phyloP scores from a whole-genome alignment of 2,113 vertebrate genomes.

The Silurus meridionalis region DNA sequence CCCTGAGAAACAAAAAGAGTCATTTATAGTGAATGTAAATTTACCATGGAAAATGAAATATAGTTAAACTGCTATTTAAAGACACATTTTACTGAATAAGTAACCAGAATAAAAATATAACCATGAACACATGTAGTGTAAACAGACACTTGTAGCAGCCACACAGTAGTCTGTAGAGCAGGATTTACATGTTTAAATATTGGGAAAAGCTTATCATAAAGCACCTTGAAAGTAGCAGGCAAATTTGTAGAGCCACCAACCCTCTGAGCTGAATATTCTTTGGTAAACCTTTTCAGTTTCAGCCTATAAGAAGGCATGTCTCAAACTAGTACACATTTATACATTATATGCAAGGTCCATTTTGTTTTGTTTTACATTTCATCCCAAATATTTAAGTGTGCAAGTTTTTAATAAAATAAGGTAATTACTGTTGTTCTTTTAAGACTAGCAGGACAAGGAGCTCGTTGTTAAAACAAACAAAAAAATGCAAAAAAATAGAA shows the following conservation, averaged over 20 bases:
- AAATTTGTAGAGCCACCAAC: background rate
- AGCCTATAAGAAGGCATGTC: background rate
- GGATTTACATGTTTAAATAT: background rate
- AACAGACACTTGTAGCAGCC: background rate
- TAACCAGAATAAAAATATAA: background rate
- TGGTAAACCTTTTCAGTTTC: background rate
- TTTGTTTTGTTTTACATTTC: too few relatives aligned
- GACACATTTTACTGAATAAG: background rate
- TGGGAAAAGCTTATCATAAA: background rate
- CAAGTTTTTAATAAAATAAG: background rate
- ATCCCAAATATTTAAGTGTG: background rate
- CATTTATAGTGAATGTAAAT: background rate
- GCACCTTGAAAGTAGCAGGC: background rate
- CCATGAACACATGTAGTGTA: background rate
- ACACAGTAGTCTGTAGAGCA: background rate
- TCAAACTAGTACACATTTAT: background rate
- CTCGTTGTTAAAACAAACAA: background rate
- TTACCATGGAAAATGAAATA: background rate
- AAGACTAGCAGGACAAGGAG: background rate
- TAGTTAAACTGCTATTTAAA: background rate
- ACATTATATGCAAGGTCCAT: too few relatives aligned
- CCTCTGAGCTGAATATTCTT: background rate
- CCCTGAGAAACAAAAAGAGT: slow-evolving; percentile 67
- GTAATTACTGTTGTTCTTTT: background rate
- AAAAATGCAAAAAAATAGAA: too few relatives aligned